Percentiles rank a stretch among this genome's conserved stretches.
Conservation (phyloP, 2,888 invertebrate genomes). For the Andrena haemorrhoa region DNA sequence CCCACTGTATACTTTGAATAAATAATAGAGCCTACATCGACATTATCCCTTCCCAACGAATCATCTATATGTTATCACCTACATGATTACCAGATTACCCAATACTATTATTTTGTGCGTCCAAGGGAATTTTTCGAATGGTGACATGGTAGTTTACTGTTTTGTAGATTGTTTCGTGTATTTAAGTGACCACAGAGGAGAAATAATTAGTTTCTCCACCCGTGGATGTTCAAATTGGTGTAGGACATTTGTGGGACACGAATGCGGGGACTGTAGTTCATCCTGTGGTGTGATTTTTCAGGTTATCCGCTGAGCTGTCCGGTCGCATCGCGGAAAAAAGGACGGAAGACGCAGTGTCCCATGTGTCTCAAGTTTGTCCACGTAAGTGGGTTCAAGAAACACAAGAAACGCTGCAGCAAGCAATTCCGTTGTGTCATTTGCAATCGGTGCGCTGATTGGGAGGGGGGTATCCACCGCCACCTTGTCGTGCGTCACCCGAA, state of each 20-base stretch:
- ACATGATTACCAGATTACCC: no score
- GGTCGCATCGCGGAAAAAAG: not conserved
- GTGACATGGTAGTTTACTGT: not conserved
- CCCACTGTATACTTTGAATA: conserved; percentile 14
- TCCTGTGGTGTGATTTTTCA: conserved; percentile 64
- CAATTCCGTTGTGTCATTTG: no score
- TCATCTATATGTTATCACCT: no score
- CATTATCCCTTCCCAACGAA: not conserved
- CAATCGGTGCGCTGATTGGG: no score
- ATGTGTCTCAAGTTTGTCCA: conserved; percentile 50
- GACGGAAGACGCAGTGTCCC: no score
- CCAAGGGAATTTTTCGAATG: no score
- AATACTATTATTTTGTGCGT: no score
- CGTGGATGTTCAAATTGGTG: not conserved
- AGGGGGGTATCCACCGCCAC: no score
- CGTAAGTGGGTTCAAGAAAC: no score
- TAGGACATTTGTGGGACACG: not conserved
- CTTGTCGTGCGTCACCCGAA: no score
- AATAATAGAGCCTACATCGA: not conserved
- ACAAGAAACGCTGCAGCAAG: no score
- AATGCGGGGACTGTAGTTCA: conserved; percentile 62
- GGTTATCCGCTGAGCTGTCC: conserved; percentile 42
- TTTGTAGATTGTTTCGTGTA: not conserved
- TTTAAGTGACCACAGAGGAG: not conserved
- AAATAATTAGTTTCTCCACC: not conserved